Percentiles rank a stretch among this genome's conserved stretches.
These are phyloP conservation scores for Danaus chrysippus DNA, from an alignment of 2,888 invertebrate genomes.

Conservation along the genomic window DNA sequence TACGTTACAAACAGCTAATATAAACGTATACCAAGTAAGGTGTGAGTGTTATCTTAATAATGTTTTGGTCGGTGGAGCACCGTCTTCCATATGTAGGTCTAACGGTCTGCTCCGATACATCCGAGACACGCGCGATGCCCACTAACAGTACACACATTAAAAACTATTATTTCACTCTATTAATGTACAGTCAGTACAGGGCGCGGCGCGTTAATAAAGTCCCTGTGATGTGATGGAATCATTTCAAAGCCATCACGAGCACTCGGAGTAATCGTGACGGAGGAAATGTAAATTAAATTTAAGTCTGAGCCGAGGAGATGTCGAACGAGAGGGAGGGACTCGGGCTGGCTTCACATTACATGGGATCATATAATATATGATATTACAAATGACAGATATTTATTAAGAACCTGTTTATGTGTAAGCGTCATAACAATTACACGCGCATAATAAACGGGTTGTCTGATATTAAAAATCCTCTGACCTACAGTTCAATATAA, in stretches of 20 bases:
- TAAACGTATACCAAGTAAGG: neutral
- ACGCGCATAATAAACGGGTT: no score
- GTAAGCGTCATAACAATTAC: no score
- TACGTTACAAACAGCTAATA: neutral
- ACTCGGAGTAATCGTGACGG: neutral
- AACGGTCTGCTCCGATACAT: conserved; percentile 1
- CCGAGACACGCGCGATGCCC: neutral
- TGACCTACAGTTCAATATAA: no score
- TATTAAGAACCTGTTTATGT: no score
- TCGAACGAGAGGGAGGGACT: neutral
- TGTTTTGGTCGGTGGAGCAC: neutral
- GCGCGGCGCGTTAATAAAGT: neutral
- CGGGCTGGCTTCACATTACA: neutral
- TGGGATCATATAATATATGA: neutral
- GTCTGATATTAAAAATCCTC: no score
- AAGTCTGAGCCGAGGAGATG: conserved; percentile 5
- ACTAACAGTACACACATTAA: conserved; percentile 3
- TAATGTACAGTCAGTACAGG: neutral
- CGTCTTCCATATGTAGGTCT: neutral
- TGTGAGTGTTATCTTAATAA: neutral
- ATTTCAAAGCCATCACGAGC: neutral
- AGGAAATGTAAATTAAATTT: conserved; percentile 8
- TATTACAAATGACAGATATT: no score
- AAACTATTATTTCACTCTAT: neutral
- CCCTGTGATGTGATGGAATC: neutral